These are phyloP conservation scores for Tridacna gigas DNA, from an alignment of 2,888 invertebrate species.

Conservation along the genomic window DNA sequence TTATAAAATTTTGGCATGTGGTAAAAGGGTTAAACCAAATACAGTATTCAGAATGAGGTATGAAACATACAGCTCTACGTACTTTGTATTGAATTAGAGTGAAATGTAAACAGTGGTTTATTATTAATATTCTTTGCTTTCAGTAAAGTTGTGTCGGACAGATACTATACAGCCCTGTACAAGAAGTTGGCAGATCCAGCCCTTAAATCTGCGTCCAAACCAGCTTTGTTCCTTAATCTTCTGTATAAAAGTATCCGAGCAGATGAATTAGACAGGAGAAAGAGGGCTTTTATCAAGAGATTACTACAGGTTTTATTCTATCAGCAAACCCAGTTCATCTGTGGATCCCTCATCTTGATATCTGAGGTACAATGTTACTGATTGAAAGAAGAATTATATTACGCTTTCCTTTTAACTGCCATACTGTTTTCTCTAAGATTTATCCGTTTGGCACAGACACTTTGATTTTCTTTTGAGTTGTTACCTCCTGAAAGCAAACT, in stretches of 20 bases:
- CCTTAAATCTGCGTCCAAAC: constrained; percentile 86
- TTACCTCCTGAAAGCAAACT: no score
- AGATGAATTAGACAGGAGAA: constrained; percentile 90
- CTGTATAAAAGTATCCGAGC: constrained; percentile 93
- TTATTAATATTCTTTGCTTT: neutral
- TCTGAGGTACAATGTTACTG: constrained; percentile 58
- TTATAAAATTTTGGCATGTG: no score
- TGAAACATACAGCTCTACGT: no score
- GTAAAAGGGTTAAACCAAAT: no score
- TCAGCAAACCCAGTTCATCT: constrained; percentile 91
- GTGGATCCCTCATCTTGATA: constrained; percentile 92
- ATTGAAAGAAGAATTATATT: neutral
- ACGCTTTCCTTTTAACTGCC: neutral
- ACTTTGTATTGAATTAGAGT: no score
- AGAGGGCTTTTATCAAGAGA: constrained; percentile 93
- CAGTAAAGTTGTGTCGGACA: constrained; percentile 80
- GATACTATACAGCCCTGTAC: constrained; percentile 93
- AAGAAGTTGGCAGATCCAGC: constrained; percentile 92
- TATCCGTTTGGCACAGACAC: no score
- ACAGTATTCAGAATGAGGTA: no score
- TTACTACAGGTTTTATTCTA: constrained; percentile 88
- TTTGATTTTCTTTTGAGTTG: no score
- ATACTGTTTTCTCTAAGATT: no score
- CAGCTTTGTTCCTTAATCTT: constrained; percentile 93
- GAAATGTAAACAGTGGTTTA: no score